A percentile compares a stretch with the other conserved stretches of the same genome.
Evolutionary conservation across 2,113 vertebrate genomes (phyloP).

Genomic region (Sula dactylatra): DNA sequence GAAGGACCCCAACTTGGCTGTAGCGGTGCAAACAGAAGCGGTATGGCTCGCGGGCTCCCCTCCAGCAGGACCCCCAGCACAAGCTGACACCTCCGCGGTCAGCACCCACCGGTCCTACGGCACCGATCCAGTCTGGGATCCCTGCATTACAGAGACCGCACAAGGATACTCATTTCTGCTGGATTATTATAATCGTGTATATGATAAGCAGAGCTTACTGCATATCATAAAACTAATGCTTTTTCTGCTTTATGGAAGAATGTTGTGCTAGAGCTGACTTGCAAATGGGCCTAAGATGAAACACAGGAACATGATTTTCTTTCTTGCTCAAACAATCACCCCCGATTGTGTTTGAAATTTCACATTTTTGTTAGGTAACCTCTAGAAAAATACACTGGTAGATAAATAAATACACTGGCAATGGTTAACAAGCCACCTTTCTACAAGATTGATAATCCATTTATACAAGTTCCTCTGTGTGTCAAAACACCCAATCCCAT

Average conservation of each 20-base stretch:
- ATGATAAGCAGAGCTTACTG: neutral
- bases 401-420: neutral
- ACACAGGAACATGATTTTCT: neutral
- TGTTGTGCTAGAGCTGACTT: neutral
- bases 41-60: accelerated
- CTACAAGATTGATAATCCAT: neutral
- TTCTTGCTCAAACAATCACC: neutral
- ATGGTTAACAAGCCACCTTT: neutral
- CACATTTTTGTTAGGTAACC: neutral
- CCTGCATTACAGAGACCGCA: neutral
- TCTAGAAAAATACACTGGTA: neutral
- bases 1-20: neutral
- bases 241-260: neutral
- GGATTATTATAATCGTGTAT: neutral
- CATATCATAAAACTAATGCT: neutral
- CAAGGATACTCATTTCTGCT: neutral
- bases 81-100: accelerated
- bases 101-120: neutral
- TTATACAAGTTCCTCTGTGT: neutral
- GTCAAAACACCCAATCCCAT: neutral
- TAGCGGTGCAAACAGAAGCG: neutral
- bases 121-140: neutral
- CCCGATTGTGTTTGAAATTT: neutral
- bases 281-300: neutral
- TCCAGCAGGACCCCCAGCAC: neutral